Evolutionary conservation across 1,140 invertebrate species (phyloP), one percentile per base, ranked within the genome.

Genomic region (Anastrepha obliqua): DNA sequence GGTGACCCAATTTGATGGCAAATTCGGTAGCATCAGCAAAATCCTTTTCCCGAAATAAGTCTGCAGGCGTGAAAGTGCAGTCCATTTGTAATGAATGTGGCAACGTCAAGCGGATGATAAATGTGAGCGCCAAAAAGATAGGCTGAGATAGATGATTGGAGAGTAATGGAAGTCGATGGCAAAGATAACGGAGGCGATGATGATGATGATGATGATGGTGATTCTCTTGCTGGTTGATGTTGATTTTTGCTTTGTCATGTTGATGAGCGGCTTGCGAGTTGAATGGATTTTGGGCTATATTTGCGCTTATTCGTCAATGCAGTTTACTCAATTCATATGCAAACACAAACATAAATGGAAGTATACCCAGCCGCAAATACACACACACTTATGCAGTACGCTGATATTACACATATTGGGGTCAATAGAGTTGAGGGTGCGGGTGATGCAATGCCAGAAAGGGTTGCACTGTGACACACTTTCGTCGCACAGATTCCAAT

Each of bases 241-340:
- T 81, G 74, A 81, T 55, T 81, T 58, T 81, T 29, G 47, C 17
- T 58, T 55, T 81, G 74, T 81, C 20, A 42, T 17, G 47, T 8
- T 58, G 74, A 81, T 58, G 74, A 81, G 74, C 9, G 74, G n/a
- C 3, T 20, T 81, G 74, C 17, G 8, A 58, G 74, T 29, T 55
- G 74, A 81, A 81, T 0, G 20, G 74, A 81, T 55, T 81, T 81
- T 51, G 17, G 44, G 47, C 29, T 29, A 81, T 58, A 81, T 58
- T 81, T 81, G 74, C n/a, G 74, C 44, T 81, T 81, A 55, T 81
- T 81, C 74, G 74, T n/a, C 47, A 81, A 81, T 81, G 7, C n/a
- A 15, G 74, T 20, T 81, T 81, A 81, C 74, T 3, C 13, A 81
- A 55, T 29, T 81, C 74, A 81, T 81, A 81, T 55, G 47, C 74